These are phyloP conservation scores for Drosophila phalerata DNA, from an alignment of 2,888 invertebrate genomes.

Conservation along the genomic window DNA sequence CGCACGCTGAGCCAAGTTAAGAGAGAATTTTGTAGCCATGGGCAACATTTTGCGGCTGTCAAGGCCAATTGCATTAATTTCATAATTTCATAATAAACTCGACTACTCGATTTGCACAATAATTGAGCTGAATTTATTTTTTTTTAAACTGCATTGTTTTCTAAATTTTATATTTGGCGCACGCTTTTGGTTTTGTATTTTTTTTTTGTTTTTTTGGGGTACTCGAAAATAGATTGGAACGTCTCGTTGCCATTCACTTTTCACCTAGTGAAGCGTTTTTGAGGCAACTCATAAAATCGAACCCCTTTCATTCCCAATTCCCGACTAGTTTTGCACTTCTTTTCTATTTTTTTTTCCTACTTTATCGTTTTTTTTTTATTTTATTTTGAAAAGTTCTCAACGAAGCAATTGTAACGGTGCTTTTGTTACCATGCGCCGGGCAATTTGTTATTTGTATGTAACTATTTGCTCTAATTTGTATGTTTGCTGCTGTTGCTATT, in stretches of 20 bases:
- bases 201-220: slow-evolving; percentile 8
- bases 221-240: slow-evolving; percentile 56
- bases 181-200: slow-evolving; percentile 42
- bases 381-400: slow-evolving; percentile 49
- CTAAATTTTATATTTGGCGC: slow-evolving; percentile 54
- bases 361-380: slow-evolving; percentile 16
- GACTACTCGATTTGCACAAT: slow-evolving; percentile 30
- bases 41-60: slow-evolving; percentile 61
- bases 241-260: slow-evolving; percentile 71
- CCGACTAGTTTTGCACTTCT: slow-evolving; percentile 37
- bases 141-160: slow-evolving; percentile 55
- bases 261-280: slow-evolving; percentile 65
- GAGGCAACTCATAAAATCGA: slow-evolving; percentile 67
- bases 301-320: slow-evolving; percentile 55
- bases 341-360: slow-evolving; percentile 5
- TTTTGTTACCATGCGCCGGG: slow-evolving; percentile 75
- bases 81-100: slow-evolving; percentile 63
- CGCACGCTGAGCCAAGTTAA: slow-evolving; percentile 65
- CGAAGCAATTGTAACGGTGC: slow-evolving; percentile 67
- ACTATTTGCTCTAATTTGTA: slow-evolving; percentile 79
- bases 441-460: slow-evolving; percentile 73
- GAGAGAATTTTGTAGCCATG: slow-evolving; percentile 16
- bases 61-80: slow-evolving; percentile 78
- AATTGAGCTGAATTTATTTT: slow-evolving; percentile 17
- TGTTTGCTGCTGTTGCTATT: slow-evolving; percentile 41